Conservation (phyloP, 2,797 vertebrate species). For the Hippoglossus hippoglossus region DNA sequence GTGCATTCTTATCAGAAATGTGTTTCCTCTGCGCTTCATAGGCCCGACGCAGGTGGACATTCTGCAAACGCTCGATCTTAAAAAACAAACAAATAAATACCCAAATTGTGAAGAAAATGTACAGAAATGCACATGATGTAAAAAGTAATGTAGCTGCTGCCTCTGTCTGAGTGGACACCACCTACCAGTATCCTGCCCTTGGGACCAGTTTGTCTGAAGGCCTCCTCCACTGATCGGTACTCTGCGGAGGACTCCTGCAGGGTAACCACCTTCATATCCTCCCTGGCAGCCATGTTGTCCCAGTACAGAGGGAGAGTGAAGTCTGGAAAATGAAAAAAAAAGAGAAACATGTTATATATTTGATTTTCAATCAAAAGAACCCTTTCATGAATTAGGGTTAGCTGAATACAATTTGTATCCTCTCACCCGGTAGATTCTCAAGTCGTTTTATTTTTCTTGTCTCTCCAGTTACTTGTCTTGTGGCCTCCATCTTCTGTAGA, state of each 20-base stretch:
- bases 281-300: slow-evolving; percentile 63
- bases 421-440: slow-evolving; percentile 62
- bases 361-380: background rate
- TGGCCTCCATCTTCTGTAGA: slow-evolving; percentile 37
- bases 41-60: slow-evolving; percentile 62
- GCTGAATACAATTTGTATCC: no score
- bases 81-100: background rate
- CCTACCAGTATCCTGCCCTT: slow-evolving; percentile 66
- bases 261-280: slow-evolving; percentile 1
- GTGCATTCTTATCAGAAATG: slow-evolving; percentile 61
- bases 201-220: slow-evolving; percentile 42
- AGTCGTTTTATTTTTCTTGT: slow-evolving; percentile 60
- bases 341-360: background rate
- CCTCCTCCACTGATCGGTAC: slow-evolving; percentile 48
- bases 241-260: slow-evolving; percentile 58
- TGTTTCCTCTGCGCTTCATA: slow-evolving; percentile 67
- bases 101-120: no score
- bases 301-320: slow-evolving; percentile 74
- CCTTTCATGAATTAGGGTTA: no score
- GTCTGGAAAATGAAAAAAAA: slow-evolving; percentile 47
- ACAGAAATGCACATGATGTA: no score
- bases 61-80: slow-evolving; percentile 80
- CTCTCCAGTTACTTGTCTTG: rapidly evolving
- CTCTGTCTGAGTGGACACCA: background rate
- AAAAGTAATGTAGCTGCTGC: no score